A percentile compares a stretch with the other conserved stretches of the same genome.
Conservation (phyloP, 1,140 invertebrate species). For the Acyrthosiphon pisum region DNA sequence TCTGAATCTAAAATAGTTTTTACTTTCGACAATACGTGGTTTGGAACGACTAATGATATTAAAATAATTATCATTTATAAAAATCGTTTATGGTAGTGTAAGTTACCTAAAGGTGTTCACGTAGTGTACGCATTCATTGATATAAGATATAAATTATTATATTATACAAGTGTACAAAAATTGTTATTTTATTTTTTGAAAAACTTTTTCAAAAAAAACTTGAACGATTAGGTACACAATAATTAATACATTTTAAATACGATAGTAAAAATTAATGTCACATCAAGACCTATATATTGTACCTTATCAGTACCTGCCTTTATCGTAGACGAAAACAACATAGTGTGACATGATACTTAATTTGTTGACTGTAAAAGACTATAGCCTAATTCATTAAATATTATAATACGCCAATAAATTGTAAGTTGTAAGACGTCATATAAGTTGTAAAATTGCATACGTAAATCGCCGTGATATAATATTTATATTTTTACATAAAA, state of each 20-base stretch:
- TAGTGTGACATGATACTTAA: background rate
- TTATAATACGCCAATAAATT: background rate
- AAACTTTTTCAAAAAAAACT: background rate
- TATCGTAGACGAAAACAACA: background rate
- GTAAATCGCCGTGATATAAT: background rate
- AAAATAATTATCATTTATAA: too few species aligned
- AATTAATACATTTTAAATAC: background rate
- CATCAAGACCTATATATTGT: background rate
- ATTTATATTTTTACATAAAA: background rate
- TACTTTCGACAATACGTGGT: background rate
- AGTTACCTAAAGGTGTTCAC: too few species aligned
- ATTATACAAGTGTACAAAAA: background rate
- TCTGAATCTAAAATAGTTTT: too few species aligned
- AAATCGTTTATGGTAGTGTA: too few species aligned
- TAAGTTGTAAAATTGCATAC: background rate
- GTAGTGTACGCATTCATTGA: background rate
- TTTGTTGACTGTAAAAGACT: background rate
- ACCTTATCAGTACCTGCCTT: background rate
- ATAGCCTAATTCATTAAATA: background rate
- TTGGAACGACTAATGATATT: background rate
- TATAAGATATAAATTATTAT: background rate
- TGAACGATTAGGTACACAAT: background rate
- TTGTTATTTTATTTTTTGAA: background rate
- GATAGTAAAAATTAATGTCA: background rate
- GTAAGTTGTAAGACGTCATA: background rate